Conservation (phyloP, 2,888 invertebrate species). For the Mechanitis messenoides region DNA sequence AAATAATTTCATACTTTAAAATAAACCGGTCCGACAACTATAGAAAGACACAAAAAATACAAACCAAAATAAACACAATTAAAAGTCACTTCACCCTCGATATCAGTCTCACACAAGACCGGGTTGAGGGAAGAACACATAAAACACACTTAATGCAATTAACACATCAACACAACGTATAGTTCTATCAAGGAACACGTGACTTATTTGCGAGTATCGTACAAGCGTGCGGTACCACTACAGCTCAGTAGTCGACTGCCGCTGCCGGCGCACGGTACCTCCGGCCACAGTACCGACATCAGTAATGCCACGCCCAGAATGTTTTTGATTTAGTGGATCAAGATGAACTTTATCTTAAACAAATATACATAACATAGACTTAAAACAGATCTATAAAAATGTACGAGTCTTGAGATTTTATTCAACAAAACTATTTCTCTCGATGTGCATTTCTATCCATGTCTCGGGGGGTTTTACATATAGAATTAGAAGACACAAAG, state of each 20-base stretch:
- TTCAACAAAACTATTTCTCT: no score
- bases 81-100: slow-evolving; percentile 14
- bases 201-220: slow-evolving; percentile 29
- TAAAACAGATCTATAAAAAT: no score
- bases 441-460: no score
- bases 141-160: slow-evolving; percentile 1
- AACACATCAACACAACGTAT: not conserved
- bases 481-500: no score
- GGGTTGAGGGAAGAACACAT: slow-evolving; percentile 23
- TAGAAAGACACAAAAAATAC: slow-evolving; percentile 32
- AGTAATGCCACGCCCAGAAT: slow-evolving; percentile 54
- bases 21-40: slow-evolving; percentile 34
- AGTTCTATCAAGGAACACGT: slow-evolving; percentile 28
- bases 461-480: no score
- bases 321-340: slow-evolving; percentile 42
- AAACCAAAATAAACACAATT: slow-evolving; percentile 25
- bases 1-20: no score
- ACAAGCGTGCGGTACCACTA: slow-evolving; percentile 37
- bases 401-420: no score
- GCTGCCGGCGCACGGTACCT: slow-evolving; percentile 30
- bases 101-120: slow-evolving; percentile 27
- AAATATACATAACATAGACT: not conserved
- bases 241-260: slow-evolving; percentile 39
- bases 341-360: not conserved
- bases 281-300: slow-evolving; percentile 21